phyloP scores from a whole-genome alignment of 2,888 invertebrate species.

The Hirtodrosophila confusa region DNA sequence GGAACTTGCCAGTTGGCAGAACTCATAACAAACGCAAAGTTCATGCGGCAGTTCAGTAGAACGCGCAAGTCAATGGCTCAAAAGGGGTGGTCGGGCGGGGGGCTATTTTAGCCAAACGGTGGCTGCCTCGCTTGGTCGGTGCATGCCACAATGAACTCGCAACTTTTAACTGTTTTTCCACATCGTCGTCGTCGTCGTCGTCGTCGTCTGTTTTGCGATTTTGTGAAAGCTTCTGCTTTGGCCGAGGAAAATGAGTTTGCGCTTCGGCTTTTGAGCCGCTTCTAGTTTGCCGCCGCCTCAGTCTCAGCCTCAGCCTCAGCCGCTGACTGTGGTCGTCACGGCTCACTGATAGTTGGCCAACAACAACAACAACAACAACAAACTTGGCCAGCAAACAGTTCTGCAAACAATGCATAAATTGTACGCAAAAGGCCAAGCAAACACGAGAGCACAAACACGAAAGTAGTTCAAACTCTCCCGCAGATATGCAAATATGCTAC shows the following conservation, averaged over 20 bases:
- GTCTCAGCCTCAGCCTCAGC: too few relatives aligned
- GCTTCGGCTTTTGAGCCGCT: slow-evolving; percentile 36
- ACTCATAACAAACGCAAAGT: slow-evolving; percentile 75
- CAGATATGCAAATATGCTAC: slow-evolving; percentile 40
- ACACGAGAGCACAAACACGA: slow-evolving; percentile 26
- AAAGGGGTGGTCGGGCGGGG: slow-evolving; percentile 4
- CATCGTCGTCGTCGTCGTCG: slow-evolving; percentile 31
- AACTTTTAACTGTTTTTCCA: slow-evolving; percentile 74
- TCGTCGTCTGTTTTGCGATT: slow-evolving; percentile 64
- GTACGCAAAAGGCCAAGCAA: slow-evolving; percentile 62
- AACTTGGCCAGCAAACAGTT: slow-evolving; percentile 31
- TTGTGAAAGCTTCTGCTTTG: slow-evolving; percentile 75
- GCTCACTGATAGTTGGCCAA: slow-evolving; percentile 57
- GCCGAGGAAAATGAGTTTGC: slow-evolving; percentile 62
- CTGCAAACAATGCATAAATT: slow-evolving; percentile 74
- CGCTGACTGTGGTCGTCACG: slow-evolving; percentile 41
- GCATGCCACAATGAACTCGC: slow-evolving; percentile 79
- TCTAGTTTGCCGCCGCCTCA: slow-evolving; percentile 39
- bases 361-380: slow-evolving; percentile 11
- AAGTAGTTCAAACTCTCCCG: slow-evolving; percentile 69
- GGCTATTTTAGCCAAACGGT: slow-evolving; percentile 37
- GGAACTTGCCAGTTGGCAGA: slow-evolving; percentile 9
- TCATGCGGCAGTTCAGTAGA: slow-evolving; percentile 58
- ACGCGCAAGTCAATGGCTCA: slow-evolving; percentile 24
- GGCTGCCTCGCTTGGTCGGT: slow-evolving; percentile 42